Evolutionary conservation across 2,113 vertebrate species (phyloP).

Genomic region (Egretta garzetta): DNA sequence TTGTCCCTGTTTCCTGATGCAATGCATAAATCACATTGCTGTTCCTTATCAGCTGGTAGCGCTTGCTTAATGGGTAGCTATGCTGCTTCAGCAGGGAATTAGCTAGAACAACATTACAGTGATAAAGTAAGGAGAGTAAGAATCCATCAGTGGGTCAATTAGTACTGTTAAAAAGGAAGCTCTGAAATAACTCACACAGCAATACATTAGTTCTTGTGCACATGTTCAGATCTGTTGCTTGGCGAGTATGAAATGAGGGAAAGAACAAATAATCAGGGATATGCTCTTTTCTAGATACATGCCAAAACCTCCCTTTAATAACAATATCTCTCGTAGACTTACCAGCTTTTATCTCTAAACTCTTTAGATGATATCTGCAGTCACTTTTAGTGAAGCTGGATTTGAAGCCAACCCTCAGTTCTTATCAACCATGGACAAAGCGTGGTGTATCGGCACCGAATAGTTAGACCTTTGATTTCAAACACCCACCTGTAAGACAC

Average conservation of each 20-base stretch:
- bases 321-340: neutral
- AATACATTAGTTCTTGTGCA: neutral
- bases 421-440: neutral
- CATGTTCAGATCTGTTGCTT: neutral
- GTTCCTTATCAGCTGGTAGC: constrained; percentile 39
- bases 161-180: constrained; percentile 12
- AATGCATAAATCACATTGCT: constrained; percentile 31
- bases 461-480: neutral
- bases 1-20: constrained; percentile 26
- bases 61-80: constrained; percentile 44
- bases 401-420: neutral
- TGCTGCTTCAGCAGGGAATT: constrained; percentile 63
- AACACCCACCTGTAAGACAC: accelerated
- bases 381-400: neutral
- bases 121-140: constrained; percentile 41
- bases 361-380: constrained; percentile 17
- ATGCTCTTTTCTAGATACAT: neutral
- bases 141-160: constrained; percentile 49
- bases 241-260: neutral
- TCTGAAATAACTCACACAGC: neutral
- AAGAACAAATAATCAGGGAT: neutral
- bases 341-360: neutral
- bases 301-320: neutral
- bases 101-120: constrained; percentile 20
- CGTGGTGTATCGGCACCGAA: accelerated